phyloP scores from a whole-genome alignment of 2,888 invertebrate genomes.

The Phania funesta region DNA sequence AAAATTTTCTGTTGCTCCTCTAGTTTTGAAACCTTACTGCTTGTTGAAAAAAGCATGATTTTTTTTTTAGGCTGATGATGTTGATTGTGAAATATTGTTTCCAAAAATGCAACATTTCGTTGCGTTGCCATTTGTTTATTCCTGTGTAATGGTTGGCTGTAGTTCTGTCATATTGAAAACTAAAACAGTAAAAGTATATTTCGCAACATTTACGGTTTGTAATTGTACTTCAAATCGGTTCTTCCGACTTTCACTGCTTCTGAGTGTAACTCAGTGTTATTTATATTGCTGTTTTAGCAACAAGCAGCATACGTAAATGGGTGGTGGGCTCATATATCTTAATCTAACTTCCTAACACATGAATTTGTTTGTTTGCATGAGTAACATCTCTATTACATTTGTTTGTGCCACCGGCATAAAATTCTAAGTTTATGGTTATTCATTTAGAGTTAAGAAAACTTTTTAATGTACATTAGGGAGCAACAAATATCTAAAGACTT shows the following conservation, averaged over 20 bases:
- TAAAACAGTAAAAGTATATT: too few species aligned
- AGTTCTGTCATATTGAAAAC: too few species aligned
- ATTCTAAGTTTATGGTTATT: constrained; percentile 57
- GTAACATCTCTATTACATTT: constrained; percentile 25
- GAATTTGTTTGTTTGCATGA: constrained; percentile 8
- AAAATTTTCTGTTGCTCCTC: too few species aligned
- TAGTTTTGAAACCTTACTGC: too few species aligned
- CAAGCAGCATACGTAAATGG: neutral
- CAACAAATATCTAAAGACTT: neutral
- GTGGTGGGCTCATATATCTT: constrained; percentile 1
- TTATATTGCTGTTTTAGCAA: neutral
- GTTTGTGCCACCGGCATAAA: constrained; percentile 44
- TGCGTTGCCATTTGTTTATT: too few species aligned
- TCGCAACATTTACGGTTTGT: constrained; percentile 7
- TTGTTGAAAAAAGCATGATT: too few species aligned
- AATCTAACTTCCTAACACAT: neutral
- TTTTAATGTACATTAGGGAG: neutral
- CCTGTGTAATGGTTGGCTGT: too few species aligned
- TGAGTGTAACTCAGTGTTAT: neutral
- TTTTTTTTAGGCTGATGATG: too few species aligned
- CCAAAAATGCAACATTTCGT: too few species aligned
- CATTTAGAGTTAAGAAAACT: constrained; percentile 29
- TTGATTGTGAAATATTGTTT: too few species aligned
- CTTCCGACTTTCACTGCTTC: neutral
- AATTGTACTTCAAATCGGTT: neutral